These are phyloP conservation scores for Euphydryas editha DNA, from an alignment of 2,888 invertebrate species.

Conservation along the genomic window DNA sequence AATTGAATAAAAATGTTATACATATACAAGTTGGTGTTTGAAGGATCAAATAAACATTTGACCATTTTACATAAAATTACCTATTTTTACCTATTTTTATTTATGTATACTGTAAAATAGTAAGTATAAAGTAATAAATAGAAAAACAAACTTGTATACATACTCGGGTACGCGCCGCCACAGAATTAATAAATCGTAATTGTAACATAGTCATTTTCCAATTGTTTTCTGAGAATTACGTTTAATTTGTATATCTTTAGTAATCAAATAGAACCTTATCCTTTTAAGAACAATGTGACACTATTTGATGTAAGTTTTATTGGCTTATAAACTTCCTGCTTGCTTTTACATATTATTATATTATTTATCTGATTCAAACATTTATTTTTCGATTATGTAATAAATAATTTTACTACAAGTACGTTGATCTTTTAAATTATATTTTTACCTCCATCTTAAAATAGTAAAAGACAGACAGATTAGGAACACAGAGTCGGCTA, in stretches of 20 bases:
- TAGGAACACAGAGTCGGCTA: no score
- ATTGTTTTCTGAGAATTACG: constrained; percentile 22
- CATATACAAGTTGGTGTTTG: no score
- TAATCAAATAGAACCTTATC: constrained; percentile 22
- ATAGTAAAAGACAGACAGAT: no score
- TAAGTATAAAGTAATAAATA: no score
- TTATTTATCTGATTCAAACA: constrained; percentile 7
- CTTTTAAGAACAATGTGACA: constrained; percentile 19
- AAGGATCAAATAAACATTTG: no score
- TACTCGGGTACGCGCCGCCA: background rate
- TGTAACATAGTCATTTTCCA: constrained; percentile 4
- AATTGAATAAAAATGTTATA: no score
- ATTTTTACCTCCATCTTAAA: no score
- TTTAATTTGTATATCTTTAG: constrained; percentile 22
- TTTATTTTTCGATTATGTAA: background rate
- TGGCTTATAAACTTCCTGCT: constrained; percentile 25
- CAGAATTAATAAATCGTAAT: background rate
- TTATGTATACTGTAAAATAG: no score
- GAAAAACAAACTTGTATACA: constrained; percentile 13
- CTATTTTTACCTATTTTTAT: no score
- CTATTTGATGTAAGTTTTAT: constrained; percentile 20
- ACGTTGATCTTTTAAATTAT: no score
- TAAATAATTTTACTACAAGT: no score
- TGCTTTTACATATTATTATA: background rate
- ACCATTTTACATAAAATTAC: no score